Percentiles rank a stretch among this genome's conserved stretches.
Conservation (phyloP, 2,797 vertebrate species). For the Decapterus maruadsi region DNA sequence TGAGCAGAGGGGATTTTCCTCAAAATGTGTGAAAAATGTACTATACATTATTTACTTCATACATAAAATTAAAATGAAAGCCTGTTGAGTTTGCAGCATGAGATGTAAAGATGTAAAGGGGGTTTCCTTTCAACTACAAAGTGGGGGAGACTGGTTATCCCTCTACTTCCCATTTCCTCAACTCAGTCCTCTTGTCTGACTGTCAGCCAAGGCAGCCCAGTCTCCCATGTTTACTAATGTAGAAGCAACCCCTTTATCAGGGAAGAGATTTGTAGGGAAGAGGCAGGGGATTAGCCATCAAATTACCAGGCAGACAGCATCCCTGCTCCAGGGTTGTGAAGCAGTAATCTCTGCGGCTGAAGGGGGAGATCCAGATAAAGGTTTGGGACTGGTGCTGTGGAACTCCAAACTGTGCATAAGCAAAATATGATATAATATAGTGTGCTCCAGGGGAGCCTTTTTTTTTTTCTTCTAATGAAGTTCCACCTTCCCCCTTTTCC, state of each 20-base stretch:
- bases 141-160: slow-evolving; percentile 42
- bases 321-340: slow-evolving; percentile 78
- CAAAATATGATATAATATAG: slow-evolving; percentile 51
- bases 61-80: slow-evolving; percentile 24
- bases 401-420: slow-evolving; percentile 55
- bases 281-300: slow-evolving; percentile 85
- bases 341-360: slow-evolving; percentile 78
- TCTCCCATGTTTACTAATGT: slow-evolving; percentile 81
- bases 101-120: slow-evolving; percentile 35
- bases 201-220: slow-evolving; percentile 64
- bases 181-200: slow-evolving; percentile 66
- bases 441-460: slow-evolving; percentile 28
- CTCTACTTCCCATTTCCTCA: slow-evolving; percentile 38
- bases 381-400: slow-evolving; percentile 70
- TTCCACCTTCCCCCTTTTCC: slow-evolving; percentile 2
- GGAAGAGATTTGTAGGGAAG: slow-evolving; percentile 82
- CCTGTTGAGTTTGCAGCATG: slow-evolving; percentile 23
- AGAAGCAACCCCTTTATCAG: slow-evolving; percentile 82
- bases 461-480: slow-evolving; percentile 18
- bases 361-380: slow-evolving; percentile 76
- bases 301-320: slow-evolving; percentile 84
- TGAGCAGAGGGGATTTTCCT: slow-evolving; percentile 9
- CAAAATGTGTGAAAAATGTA: slow-evolving; percentile 45
- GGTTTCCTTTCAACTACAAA: slow-evolving; percentile 34
- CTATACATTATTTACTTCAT: slow-evolving; percentile 39